Evolutionary conservation across 2,113 vertebrate species (phyloP), one percentile per base, ranked within the genome.

Genomic region (Malurus elegans): DNA sequence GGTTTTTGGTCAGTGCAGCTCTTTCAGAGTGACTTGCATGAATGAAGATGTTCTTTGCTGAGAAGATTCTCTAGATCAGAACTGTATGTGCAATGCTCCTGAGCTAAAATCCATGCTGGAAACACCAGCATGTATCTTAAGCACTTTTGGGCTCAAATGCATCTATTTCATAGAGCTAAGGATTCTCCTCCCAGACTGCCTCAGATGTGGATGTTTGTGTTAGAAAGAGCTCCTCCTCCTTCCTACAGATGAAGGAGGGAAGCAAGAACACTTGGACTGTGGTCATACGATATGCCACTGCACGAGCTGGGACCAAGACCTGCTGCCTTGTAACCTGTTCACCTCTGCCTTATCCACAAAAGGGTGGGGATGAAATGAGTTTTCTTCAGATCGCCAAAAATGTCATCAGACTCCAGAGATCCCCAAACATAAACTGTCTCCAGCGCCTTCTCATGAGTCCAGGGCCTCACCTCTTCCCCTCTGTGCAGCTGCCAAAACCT

Each of bases 401-500:
- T 81, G 83, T 93, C 90, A 93, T 72, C 87, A 90, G 58, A 73
- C 95, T 91, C 79, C 86, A 67, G 79, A 94, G 67, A 95, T 93
- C 88, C 86, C 93, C 90, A 86, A 97, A 91, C 64, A 82, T 66
- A 80, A 96, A 58, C 82, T 74, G 76, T 97, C 93, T 94, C 93
- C 90, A 88, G 45, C 25, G 75, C 93, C 88, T 95, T 82, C 90
- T 92, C 67, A 61, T 64, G 86, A 96, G 88, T 72, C 90, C 75
- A 72, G 76, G 65, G 88, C 92, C 86, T 96, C 94, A 94, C 85
- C 92, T 97, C 90, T 94, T 95, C 72, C 95, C 90, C 82, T 93
- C 85, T 88, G 56, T 80, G 71, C 72, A 88, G 88, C 90, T 97
- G 96, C 95, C 90, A 96, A 95, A 96, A 93, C 88, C 86, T 92